These are phyloP conservation scores for Mormyrus lacerda DNA, from an alignment of 2,113 vertebrate genomes.

Conservation along the genomic window DNA sequence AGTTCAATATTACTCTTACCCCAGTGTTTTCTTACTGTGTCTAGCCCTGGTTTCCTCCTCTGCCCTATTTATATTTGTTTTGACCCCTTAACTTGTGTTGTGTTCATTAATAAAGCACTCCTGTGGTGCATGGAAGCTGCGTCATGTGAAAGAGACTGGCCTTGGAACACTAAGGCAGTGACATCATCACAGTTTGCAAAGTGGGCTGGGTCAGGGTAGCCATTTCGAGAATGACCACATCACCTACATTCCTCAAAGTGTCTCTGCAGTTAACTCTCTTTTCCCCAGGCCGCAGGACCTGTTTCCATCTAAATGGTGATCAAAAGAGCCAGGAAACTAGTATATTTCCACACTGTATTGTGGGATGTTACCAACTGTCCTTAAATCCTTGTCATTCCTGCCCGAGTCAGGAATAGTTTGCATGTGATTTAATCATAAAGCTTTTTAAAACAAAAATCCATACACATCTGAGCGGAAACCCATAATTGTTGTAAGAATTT, in stretches of 20 bases:
- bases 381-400: neutral
- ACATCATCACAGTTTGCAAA: neutral
- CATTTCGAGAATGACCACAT: neutral
- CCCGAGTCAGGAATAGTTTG: neutral
- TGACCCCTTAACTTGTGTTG: neutral
- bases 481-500: neutral
- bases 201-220: neutral
- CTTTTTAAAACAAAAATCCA: neutral
- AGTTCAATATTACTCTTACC: neutral
- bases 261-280: neutral
- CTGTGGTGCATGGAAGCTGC: neutral
- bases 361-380: neutral
- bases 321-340: neutral
- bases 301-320: neutral
- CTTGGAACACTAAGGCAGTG: neutral
- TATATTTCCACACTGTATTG: neutral
- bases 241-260: neutral
- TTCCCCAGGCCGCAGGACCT: neutral
- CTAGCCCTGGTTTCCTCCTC: neutral
- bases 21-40: neutral
- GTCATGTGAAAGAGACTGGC: neutral
- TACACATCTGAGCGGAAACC: neutral
- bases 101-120: neutral
- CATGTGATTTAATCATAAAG: neutral
- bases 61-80: neutral